Evolutionary conservation across 2,797 vertebrate species (phyloP).

Genomic region (Tangara arthus): DNA sequence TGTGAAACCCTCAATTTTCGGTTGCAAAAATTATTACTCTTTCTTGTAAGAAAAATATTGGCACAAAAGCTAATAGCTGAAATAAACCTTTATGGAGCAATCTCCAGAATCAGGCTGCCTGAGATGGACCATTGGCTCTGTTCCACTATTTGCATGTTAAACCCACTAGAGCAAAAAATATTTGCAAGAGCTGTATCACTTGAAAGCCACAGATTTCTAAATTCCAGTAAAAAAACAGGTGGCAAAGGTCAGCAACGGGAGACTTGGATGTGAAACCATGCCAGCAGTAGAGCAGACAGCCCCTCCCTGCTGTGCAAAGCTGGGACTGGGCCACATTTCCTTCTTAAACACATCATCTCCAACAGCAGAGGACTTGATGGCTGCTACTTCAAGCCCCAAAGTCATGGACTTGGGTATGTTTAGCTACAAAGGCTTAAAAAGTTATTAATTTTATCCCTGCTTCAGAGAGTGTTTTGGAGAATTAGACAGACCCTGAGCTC

Average conservation of each 20-base stretch:
- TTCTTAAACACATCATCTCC: background rate
- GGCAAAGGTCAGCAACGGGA: background rate
- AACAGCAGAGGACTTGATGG: background rate
- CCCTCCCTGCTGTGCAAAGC: background rate
- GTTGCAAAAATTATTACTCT: conserved; percentile 26
- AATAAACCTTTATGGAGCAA: conserved; percentile 29
- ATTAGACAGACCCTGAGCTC: fast-evolving
- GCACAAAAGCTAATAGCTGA: background rate
- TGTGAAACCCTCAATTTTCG: conserved; percentile 40
- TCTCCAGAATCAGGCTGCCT: background rate
- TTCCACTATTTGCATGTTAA: conserved; percentile 3
- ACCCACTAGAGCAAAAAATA: background rate
- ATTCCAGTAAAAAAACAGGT: conserved; percentile 34
- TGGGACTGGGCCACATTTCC: background rate
- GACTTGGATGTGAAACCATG: background rate
- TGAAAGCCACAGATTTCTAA: conserved; percentile 5
- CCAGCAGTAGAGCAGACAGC: background rate
- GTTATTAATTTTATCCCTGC: background rate
- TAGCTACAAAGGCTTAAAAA: background rate
- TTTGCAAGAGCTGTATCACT: background rate
- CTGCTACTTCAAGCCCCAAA: background rate
- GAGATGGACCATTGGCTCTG: background rate
- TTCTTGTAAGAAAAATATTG: conserved; percentile 35
- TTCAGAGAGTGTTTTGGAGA: background rate
- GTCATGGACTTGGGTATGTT: background rate